Conservation (phyloP, 2,113 vertebrate species). For the Saiga tatarica region DNA sequence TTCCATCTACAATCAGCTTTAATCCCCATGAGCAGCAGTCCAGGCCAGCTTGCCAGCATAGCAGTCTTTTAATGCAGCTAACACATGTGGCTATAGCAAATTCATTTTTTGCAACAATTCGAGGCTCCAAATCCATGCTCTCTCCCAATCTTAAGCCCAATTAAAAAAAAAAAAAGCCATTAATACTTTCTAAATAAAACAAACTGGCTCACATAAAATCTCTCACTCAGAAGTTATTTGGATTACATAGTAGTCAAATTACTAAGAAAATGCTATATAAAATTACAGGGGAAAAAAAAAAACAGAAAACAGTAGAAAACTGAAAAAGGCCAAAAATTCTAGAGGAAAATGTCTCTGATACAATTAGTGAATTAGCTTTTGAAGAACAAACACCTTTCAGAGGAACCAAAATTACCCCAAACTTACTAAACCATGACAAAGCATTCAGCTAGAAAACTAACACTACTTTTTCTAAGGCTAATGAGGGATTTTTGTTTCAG, state of each 20-base stretch:
- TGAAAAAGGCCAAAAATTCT: neutral
- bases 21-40: slow-evolving; percentile 69
- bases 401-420: slow-evolving; percentile 2
- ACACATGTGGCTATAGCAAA: slow-evolving; percentile 80
- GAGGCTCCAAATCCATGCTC: neutral
- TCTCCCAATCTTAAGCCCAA: neutral
- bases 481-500: neutral
- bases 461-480: neutral
- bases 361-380: neutral
- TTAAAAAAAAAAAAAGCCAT: neutral
- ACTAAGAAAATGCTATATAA: neutral
- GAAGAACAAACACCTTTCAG: neutral
- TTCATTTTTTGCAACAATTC: slow-evolving; percentile 45
- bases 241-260: neutral
- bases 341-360: neutral
- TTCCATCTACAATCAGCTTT: slow-evolving; percentile 84
- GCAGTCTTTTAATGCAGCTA: slow-evolving; percentile 80
- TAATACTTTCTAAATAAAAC: slow-evolving; percentile 29
- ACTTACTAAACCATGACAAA: neutral
- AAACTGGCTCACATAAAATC: neutral
- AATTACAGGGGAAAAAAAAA: neutral
- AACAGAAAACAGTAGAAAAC: neutral
- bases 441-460: slow-evolving; percentile 9
- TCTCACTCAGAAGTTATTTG: slow-evolving; percentile 25
- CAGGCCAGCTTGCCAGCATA: slow-evolving; percentile 81